Evolutionary conservation across 2,113 vertebrate species (phyloP).

Genomic region (Rousettus leschenaultii): DNA sequence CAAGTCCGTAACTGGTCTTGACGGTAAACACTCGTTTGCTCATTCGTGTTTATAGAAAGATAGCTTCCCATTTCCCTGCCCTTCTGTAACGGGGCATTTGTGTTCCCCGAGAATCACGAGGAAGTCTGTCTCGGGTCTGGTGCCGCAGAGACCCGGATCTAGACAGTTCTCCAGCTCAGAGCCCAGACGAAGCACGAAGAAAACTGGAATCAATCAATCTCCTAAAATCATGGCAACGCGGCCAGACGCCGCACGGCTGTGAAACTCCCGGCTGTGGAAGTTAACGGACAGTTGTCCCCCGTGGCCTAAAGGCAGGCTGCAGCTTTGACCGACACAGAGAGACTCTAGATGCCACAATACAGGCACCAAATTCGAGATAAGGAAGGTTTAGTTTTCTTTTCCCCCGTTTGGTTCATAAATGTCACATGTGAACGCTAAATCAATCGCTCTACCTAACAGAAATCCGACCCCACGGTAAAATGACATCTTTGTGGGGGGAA

Average conservation of each 20-base stretch:
- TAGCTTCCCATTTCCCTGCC: too few relatives aligned
- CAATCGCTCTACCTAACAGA: not conserved
- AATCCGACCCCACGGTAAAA: not conserved
- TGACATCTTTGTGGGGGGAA: not conserved
- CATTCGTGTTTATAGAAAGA: too few relatives aligned
- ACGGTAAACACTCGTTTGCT: too few relatives aligned
- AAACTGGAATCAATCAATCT: not conserved
- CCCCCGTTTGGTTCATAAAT: not conserved
- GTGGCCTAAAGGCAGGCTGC: not conserved
- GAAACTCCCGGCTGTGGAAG: accelerated
- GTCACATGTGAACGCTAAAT: not conserved
- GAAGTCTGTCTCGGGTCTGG: not conserved
- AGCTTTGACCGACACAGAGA: not conserved
- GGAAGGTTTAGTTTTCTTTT: not conserved
- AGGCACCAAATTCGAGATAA: not conserved
- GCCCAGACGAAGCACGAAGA: not conserved
- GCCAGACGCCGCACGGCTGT: not conserved
- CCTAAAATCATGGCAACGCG: accelerated
- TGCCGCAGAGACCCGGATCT: too few relatives aligned
- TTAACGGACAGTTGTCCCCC: not conserved
- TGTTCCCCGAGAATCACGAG: too few relatives aligned
- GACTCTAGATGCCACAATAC: not conserved
- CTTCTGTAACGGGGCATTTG: too few relatives aligned
- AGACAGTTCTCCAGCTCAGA: not conserved
- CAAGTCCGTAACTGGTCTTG: too few relatives aligned